These are phyloP conservation scores for Ormia ochracea DNA, from an alignment of 2,888 invertebrate species.

Conservation along the genomic window DNA sequence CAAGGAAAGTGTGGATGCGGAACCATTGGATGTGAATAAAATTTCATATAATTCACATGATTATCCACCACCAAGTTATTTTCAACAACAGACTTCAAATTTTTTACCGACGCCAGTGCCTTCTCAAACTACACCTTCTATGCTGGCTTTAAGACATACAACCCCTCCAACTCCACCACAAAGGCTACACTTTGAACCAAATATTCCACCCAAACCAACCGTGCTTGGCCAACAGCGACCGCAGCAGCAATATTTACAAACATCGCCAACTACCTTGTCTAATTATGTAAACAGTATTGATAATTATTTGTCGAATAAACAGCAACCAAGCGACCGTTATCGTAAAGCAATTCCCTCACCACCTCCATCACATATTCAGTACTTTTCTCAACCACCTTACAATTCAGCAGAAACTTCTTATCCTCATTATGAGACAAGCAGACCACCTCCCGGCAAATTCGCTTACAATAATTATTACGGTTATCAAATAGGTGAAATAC, in stretches of 20 bases:
- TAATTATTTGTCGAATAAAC: constrained; percentile 71
- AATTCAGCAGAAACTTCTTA: constrained; percentile 24
- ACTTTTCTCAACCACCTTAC: constrained; percentile 53
- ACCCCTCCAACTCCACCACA: constrained; percentile 31
- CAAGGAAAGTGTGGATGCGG: constrained; percentile 43
- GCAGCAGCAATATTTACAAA: constrained; percentile 51
- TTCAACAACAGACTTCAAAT: constrained; percentile 64
- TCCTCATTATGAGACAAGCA: constrained; percentile 33
- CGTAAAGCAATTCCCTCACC: constrained; percentile 48
- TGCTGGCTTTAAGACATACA: constrained; percentile 19
- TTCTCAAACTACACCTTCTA: constrained; percentile 22
- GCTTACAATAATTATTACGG: constrained; percentile 69
- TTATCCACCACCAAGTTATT: constrained; percentile 74
- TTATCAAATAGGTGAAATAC: constrained; percentile 73
- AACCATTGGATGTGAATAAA: constrained; percentile 58
- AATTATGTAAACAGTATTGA: constrained; percentile 75
- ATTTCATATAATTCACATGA: constrained; percentile 75
- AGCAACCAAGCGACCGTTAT: constrained; percentile 44
- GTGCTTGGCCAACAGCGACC: constrained; percentile 29
- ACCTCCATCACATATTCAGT: constrained; percentile 43
- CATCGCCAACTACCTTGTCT: constrained; percentile 66
- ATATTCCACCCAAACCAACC: not conserved
- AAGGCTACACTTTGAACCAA: not conserved
- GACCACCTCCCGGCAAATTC: constrained; percentile 22
- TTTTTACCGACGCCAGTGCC: constrained; percentile 60